Evolutionary conservation across 2,797 vertebrate genomes (phyloP).

Genomic region (Bothrops alternatus): DNA sequence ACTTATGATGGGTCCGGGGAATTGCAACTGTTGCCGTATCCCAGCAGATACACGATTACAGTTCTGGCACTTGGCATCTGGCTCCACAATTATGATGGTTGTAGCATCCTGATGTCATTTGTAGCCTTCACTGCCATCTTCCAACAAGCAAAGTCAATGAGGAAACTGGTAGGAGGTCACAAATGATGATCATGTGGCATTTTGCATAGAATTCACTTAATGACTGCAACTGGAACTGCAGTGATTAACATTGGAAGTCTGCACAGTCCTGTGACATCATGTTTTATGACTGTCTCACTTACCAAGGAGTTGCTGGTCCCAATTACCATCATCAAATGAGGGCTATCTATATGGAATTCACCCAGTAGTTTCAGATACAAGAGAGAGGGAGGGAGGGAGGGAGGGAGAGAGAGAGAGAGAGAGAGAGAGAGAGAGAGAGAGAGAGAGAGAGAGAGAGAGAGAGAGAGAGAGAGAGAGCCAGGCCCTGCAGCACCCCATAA

Average conservation of each 20-base stretch:
- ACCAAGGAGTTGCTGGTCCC: neutral
- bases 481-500: neutral
- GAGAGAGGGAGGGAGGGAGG: too few species aligned
- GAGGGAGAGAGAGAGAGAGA: neutral
- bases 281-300: neutral
- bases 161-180: neutral
- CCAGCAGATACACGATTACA: neutral
- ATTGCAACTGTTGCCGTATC: neutral
- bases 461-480: neutral
- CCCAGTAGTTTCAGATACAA: neutral
- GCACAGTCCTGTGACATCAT: neutral
- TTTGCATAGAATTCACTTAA: neutral
- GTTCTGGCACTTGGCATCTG: neutral
- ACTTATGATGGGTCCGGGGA: neutral
- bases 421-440: neutral
- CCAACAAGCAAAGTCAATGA: neutral
- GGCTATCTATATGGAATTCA: neutral
- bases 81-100: neutral
- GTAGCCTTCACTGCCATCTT: neutral
- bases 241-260: neutral
- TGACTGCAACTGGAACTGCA: neutral
- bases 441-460: neutral
- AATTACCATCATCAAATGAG: neutral
- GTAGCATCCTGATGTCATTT: neutral
- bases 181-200: neutral